Base-by-base conservation (phyloP, 1,140 invertebrate species). In the Drosophila aff. region DNA sequence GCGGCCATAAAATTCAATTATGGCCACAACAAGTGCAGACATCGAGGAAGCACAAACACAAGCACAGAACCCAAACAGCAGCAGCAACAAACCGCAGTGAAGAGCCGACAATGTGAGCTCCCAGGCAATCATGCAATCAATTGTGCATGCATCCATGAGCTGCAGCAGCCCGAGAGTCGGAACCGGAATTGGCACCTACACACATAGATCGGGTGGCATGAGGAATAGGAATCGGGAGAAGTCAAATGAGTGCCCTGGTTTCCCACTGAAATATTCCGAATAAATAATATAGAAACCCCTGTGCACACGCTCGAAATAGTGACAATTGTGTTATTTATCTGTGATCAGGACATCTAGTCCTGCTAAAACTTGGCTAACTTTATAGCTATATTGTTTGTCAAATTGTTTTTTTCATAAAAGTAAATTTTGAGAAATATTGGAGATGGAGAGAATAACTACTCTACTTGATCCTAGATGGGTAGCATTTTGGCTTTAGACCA, bases 1-100 rank as follows among this genome's bases (percentile, higher is more conserved):
- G 85, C 85, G 85, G 74, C 78, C 81, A 89, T 89, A 89, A 89
- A 89, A 89, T 89, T 89, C 85, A 89, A 89, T 89, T 89, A 89
- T 89, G 59, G 78, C 84, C 85, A 89, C 84, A 89, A 89, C 81
- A 89, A 84, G 81, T 89, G 85, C 85, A 90, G 73, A 84, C 75
- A 80, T 61, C 64, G 41, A 26, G 23, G 47, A 61, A 38, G 50
- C 46, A 23, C 58, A 41, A 26, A 61, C 46, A 18, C 66, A 43
- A 16, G 61, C 59, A 55, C 64, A 61, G 50, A 21, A 18, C 41
- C 36, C 44, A 58, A 41, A 40, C 33, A 40, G 53, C 49, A 31
- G 49, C 23, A 64, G 31, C 21, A 43, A 46, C 64, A 38, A 40
- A 55, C 58, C 50, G 58, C 57, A n/a, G 10, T 47, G n/a, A 55